Conservation (phyloP, 2,888 invertebrate species). For the Mythimna lalbum region DNA sequence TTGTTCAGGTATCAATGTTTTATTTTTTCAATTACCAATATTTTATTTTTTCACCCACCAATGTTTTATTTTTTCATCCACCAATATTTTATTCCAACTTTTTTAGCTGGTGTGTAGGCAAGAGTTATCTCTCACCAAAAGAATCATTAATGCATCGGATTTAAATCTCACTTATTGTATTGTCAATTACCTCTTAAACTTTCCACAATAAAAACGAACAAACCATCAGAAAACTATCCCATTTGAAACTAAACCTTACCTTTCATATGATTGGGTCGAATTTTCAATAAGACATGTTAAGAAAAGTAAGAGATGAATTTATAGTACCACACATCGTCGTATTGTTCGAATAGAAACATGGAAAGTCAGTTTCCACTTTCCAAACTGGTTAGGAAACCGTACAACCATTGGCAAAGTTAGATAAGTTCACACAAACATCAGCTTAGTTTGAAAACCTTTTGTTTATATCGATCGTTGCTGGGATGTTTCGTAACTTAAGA, state of each 20-base stretch:
- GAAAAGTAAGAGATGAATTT: slow-evolving; percentile 55
- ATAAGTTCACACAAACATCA: slow-evolving; percentile 36
- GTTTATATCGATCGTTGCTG: slow-evolving; percentile 26
- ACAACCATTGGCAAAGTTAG: slow-evolving; percentile 30
- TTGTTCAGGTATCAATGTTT: no score
- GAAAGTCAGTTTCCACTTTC: slow-evolving; percentile 62
- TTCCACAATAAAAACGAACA: slow-evolving; percentile 54
- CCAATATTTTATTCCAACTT: no score
- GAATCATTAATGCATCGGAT: slow-evolving; percentile 27
- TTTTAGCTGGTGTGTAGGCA: no score
- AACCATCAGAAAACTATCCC: slow-evolving; percentile 10
- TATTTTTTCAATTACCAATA: no score
- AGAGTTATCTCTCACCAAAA: no score
- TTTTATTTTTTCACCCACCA: not conserved
- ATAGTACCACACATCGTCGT: slow-evolving; percentile 37
- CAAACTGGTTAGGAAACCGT: slow-evolving; percentile 49
- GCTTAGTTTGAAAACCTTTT: slow-evolving; percentile 43
- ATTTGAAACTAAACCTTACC: slow-evolving; percentile 34
- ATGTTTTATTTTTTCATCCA: no score
- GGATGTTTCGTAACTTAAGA: slow-evolving; percentile 26
- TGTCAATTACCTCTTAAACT: slow-evolving; percentile 44
- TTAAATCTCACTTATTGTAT: slow-evolving; percentile 37
- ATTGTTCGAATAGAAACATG: slow-evolving; percentile 58
- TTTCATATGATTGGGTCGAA: slow-evolving; percentile 1
- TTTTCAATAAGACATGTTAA: slow-evolving; percentile 9